phyloP scores from a whole-genome alignment of 2,797 vertebrate genomes.

The Cichlasoma orientale region DNA sequence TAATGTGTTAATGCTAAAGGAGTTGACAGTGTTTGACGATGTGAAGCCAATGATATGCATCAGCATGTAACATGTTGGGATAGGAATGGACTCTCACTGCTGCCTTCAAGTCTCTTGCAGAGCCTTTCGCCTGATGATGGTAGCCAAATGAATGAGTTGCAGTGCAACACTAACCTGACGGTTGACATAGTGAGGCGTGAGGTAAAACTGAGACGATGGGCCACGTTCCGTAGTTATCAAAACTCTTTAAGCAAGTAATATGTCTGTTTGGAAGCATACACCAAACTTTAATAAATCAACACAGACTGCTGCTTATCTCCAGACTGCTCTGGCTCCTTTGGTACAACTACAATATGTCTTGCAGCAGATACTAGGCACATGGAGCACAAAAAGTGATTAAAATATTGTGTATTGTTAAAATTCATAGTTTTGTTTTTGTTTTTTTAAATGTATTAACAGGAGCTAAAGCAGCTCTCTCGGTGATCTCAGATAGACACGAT shows the following conservation, averaged over 20 bases:
- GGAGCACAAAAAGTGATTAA: background rate
- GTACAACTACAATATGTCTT: background rate
- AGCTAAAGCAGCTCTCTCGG: too few species aligned
- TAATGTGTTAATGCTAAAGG: too few species aligned
- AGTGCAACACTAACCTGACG: background rate
- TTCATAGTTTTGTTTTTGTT: background rate
- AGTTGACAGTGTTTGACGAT: too few species aligned
- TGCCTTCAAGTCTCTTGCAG: background rate
- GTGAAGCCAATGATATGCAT: too few species aligned
- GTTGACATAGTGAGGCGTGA: background rate
- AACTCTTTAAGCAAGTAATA: background rate
- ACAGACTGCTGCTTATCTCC: background rate
- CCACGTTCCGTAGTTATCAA: background rate
- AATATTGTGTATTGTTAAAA: background rate
- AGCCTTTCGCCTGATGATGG: background rate
- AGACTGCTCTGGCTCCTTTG: background rate
- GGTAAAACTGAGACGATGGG: background rate
- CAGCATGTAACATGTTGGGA: background rate
- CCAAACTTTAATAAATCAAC: background rate
- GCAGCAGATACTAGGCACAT: background rate
- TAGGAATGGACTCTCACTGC: background rate
- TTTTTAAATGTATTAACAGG: too few species aligned
- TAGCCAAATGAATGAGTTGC: background rate
- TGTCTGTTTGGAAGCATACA: background rate
- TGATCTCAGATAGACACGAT: too few species aligned